phyloP scores from a whole-genome alignment of 1,140 invertebrate species.

The Lamellibrachia luymesi region DNA sequence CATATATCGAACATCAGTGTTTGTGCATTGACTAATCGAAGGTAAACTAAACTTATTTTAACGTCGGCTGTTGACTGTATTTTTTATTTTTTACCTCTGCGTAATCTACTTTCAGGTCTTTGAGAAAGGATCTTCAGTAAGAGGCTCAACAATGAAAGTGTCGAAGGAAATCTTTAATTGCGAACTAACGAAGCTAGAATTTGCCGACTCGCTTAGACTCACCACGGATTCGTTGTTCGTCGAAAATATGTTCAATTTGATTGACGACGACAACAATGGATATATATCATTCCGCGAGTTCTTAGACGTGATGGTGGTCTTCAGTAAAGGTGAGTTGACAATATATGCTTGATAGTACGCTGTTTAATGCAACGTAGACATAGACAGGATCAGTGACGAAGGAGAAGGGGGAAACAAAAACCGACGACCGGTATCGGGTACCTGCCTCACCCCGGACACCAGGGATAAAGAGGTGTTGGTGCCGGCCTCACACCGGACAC shows the following conservation, averaged over 20 bases:
- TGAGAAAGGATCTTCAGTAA: not conserved
- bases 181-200: constrained; percentile 25
- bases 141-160: not conserved
- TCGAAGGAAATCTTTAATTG: not conserved
- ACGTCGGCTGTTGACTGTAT: too few relatives aligned
- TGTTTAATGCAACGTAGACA: not conserved
- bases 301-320: constrained; percentile 88
- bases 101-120: not conserved
- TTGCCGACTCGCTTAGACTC: constrained; percentile 86
- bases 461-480: too few relatives aligned
- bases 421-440: too few relatives aligned
- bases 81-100: not conserved
- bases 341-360: not conserved
- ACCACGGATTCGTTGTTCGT: constrained; percentile 94
- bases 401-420: too few relatives aligned
- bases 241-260: constrained; percentile 98
- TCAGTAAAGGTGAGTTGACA: constrained; percentile 60
- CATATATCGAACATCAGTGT: too few relatives aligned
- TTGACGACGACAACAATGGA: constrained; percentile 93
- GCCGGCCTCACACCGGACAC: too few relatives aligned
- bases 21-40: too few relatives aligned
- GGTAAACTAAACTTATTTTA: too few relatives aligned
- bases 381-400: too few relatives aligned
- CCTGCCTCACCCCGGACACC: too few relatives aligned
- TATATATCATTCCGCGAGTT: constrained; percentile 98